Base-by-base conservation (phyloP, 2,888 invertebrate species). In the Gortyna flavago region DNA sequence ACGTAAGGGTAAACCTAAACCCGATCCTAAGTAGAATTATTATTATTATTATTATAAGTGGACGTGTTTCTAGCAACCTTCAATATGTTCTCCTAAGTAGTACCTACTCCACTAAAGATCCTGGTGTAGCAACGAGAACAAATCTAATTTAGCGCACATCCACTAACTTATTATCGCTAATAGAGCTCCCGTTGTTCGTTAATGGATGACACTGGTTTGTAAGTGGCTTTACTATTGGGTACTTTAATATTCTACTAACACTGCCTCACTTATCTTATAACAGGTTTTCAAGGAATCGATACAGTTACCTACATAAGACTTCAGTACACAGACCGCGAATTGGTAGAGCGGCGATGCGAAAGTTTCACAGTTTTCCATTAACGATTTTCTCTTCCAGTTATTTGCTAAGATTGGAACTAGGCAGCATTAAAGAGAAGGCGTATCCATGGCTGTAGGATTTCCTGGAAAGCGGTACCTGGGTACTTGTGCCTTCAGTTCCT, bases 191-290 rank as follows among this genome's bases (percentile, higher is more conserved):
- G 82, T 85, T 81, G 89, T 86, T 84, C 66, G 21, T 65, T 88
- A 87, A 85, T 88, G 87, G 83, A 85, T 85, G 85, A 73, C 80
- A 80, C 80, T 81, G 73, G 44, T 83, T 80, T 65, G 41, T 83
- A 84, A 87, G 81, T 82, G 83, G 75, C 54, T 79, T 71, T 67
- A 70, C 62, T 80, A 70, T 79, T 74, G n/a, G n/a, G 44, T 81
- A 79, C 72, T 79, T 81, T 64, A 75, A 69, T 80, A 74, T 80
- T 76, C 51, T 18, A 65, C 16, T 48, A 68, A 75, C 54, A 80
- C 65, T 72, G 54, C 11, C 44, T 65, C 11, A 44, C 57, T 80
- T 76, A 65, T 62, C 57, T 54, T 29, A 25, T 38, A 74, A 81
- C 61, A 32, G 59, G 68, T 79, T 80, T 73, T 35, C 35, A 48